Evolutionary conservation across 1,140 invertebrate genomes (phyloP).

Genomic region (Sycophila sp.): DNA sequence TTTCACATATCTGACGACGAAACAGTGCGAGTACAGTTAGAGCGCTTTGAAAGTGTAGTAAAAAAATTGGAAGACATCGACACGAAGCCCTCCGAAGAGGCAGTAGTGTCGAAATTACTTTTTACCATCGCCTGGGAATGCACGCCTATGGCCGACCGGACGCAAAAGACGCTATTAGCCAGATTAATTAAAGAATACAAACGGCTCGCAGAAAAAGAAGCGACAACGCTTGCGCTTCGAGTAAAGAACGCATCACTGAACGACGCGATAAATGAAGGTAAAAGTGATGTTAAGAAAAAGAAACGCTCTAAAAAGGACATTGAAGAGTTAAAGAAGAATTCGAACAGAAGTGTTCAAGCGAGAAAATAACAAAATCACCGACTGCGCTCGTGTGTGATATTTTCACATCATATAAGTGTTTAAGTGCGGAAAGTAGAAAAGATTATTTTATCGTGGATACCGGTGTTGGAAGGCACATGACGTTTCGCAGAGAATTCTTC

Average conservation of each 20-base stretch:
- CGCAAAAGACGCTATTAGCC: too few species aligned
- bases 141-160: background rate
- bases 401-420: background rate
- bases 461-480: background rate
- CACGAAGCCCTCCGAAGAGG: background rate
- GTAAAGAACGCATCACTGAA: background rate
- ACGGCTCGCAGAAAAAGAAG: background rate
- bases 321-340: background rate
- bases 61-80: background rate
- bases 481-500: background rate
- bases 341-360: background rate
- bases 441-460: background rate
- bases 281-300: background rate
- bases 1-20: too few species aligned
- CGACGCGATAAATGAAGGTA: too few species aligned
- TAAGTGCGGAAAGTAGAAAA: background rate
- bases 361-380: background rate
- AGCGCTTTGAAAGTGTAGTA: background rate
- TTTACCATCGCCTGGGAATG: background rate
- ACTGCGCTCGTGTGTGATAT: background rate
- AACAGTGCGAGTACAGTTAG: background rate
- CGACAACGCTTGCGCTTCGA: background rate
- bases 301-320: background rate
- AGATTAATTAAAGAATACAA: background rate
- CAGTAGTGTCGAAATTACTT: background rate